Evolutionary conservation across 2,797 vertebrate genomes (phyloP).

Genomic region (Nannoperca australis): DNA sequence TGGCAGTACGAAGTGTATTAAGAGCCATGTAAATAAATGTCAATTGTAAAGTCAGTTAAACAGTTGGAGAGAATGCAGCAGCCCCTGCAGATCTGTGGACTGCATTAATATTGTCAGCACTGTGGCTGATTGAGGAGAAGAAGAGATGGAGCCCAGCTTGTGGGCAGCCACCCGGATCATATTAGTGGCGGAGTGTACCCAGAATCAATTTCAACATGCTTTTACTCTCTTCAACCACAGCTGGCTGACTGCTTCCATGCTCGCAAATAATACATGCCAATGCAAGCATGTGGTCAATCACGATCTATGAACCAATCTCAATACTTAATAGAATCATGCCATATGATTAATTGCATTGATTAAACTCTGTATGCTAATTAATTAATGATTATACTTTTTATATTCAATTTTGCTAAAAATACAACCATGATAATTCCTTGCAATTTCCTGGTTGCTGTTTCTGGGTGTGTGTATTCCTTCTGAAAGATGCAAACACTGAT

Average conservation of each 20-base stretch:
- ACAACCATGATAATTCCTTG: neutral
- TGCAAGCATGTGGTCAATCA: slow-evolving; percentile 76
- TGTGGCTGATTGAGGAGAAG: slow-evolving; percentile 79
- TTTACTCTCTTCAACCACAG: slow-evolving; percentile 75
- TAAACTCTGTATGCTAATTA: slow-evolving; percentile 44
- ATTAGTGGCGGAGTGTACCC: slow-evolving; percentile 79
- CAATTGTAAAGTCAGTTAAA: slow-evolving; percentile 73
- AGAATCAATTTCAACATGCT: slow-evolving; percentile 84
- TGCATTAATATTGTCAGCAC: slow-evolving; percentile 80
- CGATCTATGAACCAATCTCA: slow-evolving; percentile 54
- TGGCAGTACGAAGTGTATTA: slow-evolving; percentile 63
- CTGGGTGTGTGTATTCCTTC: neutral
- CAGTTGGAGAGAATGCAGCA: slow-evolving; percentile 64
- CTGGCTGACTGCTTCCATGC: slow-evolving; percentile 74
- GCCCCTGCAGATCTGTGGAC: slow-evolving; percentile 69
- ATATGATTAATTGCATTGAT: slow-evolving; percentile 69
- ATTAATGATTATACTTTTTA: slow-evolving; percentile 33
- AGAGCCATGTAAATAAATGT: slow-evolving; percentile 80
- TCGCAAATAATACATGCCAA: slow-evolving; percentile 70
- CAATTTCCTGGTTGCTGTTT: slow-evolving; percentile 13
- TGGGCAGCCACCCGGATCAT: slow-evolving; percentile 83
- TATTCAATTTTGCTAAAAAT: slow-evolving; percentile 15
- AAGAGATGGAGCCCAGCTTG: slow-evolving; percentile 80
- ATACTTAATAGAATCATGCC: slow-evolving; percentile 67
- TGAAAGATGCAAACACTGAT: slow-evolving; percentile 17